phyloP scores from a whole-genome alignment of 2,888 invertebrate genomes.

The Lochmaea crataegi region DNA sequence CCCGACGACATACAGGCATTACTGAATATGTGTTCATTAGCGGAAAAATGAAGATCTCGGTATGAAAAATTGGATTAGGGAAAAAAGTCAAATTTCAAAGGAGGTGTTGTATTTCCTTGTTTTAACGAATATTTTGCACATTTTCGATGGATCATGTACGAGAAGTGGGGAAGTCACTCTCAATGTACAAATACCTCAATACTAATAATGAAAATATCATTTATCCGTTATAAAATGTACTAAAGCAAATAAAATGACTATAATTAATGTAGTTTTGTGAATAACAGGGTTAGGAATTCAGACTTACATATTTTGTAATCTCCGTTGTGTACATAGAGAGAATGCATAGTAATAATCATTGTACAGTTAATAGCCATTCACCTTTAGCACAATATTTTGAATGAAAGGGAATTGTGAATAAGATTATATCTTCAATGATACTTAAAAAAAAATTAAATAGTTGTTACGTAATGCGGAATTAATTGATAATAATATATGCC shows the following conservation, averaged over 20 bases:
- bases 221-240: neutral
- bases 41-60: too few species aligned
- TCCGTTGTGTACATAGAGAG: neutral
- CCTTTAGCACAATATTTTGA: neutral
- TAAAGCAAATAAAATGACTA: neutral
- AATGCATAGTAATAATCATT: neutral
- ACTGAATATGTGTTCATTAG: too few species aligned
- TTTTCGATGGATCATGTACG: too few species aligned
- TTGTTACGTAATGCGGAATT: neutral
- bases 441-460: neutral
- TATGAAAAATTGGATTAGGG: too few species aligned
- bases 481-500: neutral
- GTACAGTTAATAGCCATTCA: neutral
- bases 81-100: too few species aligned
- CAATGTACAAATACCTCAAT: too few species aligned
- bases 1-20: too few species aligned
- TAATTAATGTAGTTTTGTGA: neutral
- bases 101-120: too few species aligned
- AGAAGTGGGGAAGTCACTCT: too few species aligned
- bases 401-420: neutral
- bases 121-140: too few species aligned
- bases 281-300: neutral
- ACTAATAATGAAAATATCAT: neutral
- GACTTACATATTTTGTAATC: neutral
- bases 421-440: neutral